Evolutionary conservation across 1,140 invertebrate genomes (phyloP).

Genomic region (Trichonephila inaurata): DNA sequence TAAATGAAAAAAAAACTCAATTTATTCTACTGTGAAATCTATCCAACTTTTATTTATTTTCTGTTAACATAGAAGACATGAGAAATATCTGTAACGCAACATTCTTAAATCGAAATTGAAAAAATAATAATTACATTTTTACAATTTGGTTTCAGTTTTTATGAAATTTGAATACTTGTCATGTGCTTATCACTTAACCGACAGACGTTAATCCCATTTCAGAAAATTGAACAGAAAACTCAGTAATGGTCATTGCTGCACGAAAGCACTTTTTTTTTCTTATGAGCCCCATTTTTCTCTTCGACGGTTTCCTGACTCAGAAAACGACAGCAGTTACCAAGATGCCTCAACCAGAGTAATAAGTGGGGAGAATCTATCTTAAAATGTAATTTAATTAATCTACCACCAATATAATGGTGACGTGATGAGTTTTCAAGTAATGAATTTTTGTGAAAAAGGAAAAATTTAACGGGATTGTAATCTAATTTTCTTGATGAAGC

Average conservation of each 20-base stretch:
- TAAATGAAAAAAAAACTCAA: too few species aligned
- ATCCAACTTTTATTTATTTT: too few species aligned
- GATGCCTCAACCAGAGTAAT: not conserved
- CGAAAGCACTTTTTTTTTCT: not conserved
- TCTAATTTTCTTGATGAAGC: slow-evolving; percentile 38
- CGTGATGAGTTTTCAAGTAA: slow-evolving; percentile 51
- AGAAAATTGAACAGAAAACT: not conserved
- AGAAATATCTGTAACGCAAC: too few species aligned
- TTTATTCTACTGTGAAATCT: too few species aligned
- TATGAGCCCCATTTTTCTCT: slow-evolving; percentile 9
- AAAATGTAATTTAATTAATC: slow-evolving; percentile 49
- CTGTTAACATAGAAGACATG: too few species aligned
- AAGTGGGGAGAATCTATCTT: not conserved
- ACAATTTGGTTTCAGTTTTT: not conserved
- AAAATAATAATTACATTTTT: too few species aligned
- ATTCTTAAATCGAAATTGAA: too few species aligned
- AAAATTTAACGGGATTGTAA: slow-evolving; percentile 32
- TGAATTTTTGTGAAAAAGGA: slow-evolving; percentile 30
- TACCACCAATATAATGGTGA: slow-evolving; percentile 30
- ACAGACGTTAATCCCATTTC: not conserved
- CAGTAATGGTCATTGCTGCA: not conserved
- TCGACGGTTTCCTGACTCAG: slow-evolving; percentile 9
- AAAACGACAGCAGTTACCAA: slow-evolving; percentile 16
- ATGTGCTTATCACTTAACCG: not conserved
- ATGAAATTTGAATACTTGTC: not conserved